These are phyloP conservation scores for Dipodomys ordii DNA, from an alignment of 2,113 vertebrate genomes.

Conservation along the genomic window DNA sequence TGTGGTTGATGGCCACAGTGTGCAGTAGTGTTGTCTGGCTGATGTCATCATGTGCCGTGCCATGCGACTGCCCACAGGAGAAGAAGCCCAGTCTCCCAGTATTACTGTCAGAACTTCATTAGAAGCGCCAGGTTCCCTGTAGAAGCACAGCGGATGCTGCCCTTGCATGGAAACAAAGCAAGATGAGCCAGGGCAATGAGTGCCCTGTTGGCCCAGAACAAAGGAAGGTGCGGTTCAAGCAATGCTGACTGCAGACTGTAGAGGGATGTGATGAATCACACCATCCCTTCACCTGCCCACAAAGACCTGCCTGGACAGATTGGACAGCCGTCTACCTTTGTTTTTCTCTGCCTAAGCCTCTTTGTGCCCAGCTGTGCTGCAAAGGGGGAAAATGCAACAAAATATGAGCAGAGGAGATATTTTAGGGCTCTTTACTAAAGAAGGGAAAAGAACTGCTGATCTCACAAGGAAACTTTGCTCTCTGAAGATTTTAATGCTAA, in stretches of 20 bases:
- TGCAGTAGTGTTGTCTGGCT: background rate
- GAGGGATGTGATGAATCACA: background rate
- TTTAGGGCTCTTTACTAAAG: conserved; percentile 32
- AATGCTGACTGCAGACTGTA: background rate
- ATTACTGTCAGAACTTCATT: background rate
- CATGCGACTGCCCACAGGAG: background rate
- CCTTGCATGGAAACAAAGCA: background rate
- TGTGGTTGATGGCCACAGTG: background rate
- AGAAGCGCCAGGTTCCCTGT: background rate
- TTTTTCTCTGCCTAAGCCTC: background rate
- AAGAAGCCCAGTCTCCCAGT: background rate
- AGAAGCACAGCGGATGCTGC: background rate
- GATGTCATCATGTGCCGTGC: too few species aligned
- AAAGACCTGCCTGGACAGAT: background rate
- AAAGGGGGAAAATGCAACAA: background rate
- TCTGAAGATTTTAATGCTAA: conserved; percentile 54
- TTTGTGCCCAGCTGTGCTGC: background rate
- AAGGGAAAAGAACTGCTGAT: conserved; percentile 60
- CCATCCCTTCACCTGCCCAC: background rate
- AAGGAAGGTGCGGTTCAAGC: background rate
- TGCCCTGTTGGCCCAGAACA: background rate
- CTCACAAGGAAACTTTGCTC: conserved; percentile 46
- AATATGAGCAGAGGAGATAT: background rate
- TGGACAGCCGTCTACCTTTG: background rate
- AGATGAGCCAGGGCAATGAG: background rate